These are phyloP conservation scores for Cryptophagus acutangulus DNA, from an alignment of 2,888 invertebrate genomes.

Conservation along the genomic window DNA sequence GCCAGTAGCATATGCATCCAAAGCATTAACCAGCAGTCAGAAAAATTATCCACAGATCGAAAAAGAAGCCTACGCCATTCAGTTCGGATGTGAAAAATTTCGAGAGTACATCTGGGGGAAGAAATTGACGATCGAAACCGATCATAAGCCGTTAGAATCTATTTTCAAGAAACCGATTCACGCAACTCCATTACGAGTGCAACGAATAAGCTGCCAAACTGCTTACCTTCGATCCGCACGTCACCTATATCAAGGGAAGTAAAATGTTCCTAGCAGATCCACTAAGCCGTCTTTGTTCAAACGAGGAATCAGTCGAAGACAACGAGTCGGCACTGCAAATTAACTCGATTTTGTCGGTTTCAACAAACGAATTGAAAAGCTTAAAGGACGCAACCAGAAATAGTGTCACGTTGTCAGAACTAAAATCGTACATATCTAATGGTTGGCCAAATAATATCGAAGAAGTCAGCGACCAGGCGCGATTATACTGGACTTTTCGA, in stretches of 20 bases:
- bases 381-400: background rate
- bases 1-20: constrained; percentile 32
- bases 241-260: background rate
- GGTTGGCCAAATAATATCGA: constrained; percentile 14
- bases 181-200: background rate
- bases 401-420: constrained; percentile 11
- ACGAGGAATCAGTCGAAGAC: background rate
- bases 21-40: constrained; percentile 24
- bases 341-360: background rate
- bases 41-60: constrained; percentile 28
- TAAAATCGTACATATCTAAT: constrained; percentile 10
- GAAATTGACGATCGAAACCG: constrained; percentile 24
- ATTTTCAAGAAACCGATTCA: constrained; percentile 28
- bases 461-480: constrained; percentile 4
- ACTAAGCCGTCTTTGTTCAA: constrained; percentile 3
- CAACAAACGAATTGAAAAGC: background rate
- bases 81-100: constrained; percentile 25
- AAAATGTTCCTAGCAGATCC: constrained; percentile 9
- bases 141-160: constrained; percentile 30
- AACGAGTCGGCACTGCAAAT: background rate
- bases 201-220: background rate
- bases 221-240: background rate
- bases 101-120: constrained; percentile 26
- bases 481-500: background rate
- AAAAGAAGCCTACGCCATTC: constrained; percentile 28